These are phyloP conservation scores for Charina bottae DNA, from an alignment of 2,113 vertebrate species.

Conservation along the genomic window DNA sequence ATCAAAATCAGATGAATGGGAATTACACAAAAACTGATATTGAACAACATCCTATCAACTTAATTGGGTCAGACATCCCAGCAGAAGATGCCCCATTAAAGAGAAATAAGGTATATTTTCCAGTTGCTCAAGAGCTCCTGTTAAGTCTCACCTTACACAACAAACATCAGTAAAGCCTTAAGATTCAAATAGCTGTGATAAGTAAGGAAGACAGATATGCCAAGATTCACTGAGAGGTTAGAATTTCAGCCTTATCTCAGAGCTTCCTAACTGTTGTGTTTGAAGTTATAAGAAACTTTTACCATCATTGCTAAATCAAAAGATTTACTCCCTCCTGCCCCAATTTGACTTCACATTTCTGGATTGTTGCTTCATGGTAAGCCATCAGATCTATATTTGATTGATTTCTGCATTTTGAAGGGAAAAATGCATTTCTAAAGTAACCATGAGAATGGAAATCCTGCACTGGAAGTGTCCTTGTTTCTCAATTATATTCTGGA, in stretches of 20 bases:
- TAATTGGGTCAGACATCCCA: not conserved
- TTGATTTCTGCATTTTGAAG: not conserved
- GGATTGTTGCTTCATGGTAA: not conserved
- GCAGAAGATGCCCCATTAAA: not conserved
- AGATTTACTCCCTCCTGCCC: not conserved
- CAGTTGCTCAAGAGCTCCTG: not conserved
- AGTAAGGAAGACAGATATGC: not conserved
- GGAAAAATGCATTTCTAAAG: not conserved
- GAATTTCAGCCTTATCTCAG: conserved; percentile 25
- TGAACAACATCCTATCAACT: not conserved
- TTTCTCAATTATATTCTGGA: not conserved
- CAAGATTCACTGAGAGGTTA: conserved; percentile 4
- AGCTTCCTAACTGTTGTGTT: not conserved
- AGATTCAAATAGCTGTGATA: conserved; percentile 15
- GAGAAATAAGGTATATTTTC: not conserved
- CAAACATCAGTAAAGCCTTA: conserved; percentile 9
- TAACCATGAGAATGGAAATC: not conserved
- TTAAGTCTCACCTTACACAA: not conserved
- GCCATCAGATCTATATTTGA: not conserved
- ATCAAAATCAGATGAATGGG: not conserved
- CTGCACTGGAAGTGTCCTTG: not conserved
- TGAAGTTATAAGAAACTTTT: conserved; percentile 21
- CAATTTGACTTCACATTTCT: not conserved
- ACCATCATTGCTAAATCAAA: conserved; percentile 1
- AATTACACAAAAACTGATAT: not conserved